phyloP scores from a whole-genome alignment of 2,113 vertebrate genomes.

The Arvicanthis niloticus region DNA sequence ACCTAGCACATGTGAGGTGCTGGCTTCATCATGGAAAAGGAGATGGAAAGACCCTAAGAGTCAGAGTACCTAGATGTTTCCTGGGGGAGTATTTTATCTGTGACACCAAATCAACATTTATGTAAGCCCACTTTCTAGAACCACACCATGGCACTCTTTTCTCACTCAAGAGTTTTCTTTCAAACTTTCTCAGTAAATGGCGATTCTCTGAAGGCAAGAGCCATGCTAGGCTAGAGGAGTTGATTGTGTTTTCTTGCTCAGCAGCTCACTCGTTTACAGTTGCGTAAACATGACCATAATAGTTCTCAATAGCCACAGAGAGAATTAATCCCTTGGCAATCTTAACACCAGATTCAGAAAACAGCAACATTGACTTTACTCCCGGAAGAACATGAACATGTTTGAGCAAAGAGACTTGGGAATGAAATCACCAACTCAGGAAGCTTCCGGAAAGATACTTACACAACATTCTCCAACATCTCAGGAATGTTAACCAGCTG shows the following conservation, averaged over 20 bases:
- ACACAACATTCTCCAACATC: too few relatives aligned
- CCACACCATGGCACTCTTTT: constrained; percentile 64
- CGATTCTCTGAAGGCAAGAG: not conserved
- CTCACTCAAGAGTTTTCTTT: constrained; percentile 26
- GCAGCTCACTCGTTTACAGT: not conserved
- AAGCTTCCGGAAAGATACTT: not conserved
- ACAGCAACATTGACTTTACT: not conserved
- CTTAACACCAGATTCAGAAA: not conserved
- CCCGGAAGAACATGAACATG: not conserved
- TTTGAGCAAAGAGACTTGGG: not conserved
- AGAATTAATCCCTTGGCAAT: not conserved
- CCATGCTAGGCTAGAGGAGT: not conserved
- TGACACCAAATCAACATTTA: not conserved
- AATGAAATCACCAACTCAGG: not conserved
- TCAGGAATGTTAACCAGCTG: accelerated
- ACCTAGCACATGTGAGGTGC: not conserved
- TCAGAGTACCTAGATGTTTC: too few relatives aligned
- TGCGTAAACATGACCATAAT: not conserved
- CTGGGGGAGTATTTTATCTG: not conserved
- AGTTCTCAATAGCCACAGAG: not conserved
- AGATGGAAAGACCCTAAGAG: not conserved
- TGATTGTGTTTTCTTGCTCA: not conserved
- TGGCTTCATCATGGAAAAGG: not conserved
- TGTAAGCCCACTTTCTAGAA: not conserved
- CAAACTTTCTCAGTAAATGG: not conserved